phyloP scores from a whole-genome alignment of 2,888 invertebrate species.

The Ischnus inquisitorius region DNA sequence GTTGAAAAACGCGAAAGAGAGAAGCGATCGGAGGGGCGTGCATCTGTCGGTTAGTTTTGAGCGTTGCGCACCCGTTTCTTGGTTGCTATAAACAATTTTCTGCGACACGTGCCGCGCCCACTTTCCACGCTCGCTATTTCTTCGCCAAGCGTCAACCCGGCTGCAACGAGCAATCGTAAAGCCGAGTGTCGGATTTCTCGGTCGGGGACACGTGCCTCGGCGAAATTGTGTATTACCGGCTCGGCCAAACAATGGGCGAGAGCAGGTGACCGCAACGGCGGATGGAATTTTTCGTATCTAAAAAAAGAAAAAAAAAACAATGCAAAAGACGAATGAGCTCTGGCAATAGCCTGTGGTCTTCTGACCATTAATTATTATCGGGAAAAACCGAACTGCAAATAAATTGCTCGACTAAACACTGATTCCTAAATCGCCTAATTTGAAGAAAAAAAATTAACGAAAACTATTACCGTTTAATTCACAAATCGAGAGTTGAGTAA shows the following conservation, averaged over 20 bases:
- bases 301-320: slow-evolving; percentile 36
- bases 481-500: neutral
- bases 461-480: neutral
- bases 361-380: slow-evolving; percentile 1
- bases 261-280: slow-evolving; percentile 76
- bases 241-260: slow-evolving; percentile 76
- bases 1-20: slow-evolving; percentile 8
- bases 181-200: slow-evolving; percentile 77
- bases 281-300: neutral
- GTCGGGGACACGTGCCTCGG: slow-evolving; percentile 70
- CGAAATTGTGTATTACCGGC: slow-evolving; percentile 67
- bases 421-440: no score
- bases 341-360: neutral
- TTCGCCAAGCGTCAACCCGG: slow-evolving; percentile 41
- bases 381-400: neutral
- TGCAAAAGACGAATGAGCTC: no score
- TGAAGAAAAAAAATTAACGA: neutral
- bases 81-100: slow-evolving; percentile 63
- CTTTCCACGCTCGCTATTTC: slow-evolving; percentile 53
- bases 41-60: slow-evolving; percentile 56
- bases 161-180: slow-evolving; percentile 73
- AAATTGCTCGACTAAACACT: neutral
- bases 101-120: slow-evolving; percentile 67
- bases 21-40: slow-evolving; percentile 21
- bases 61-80: slow-evolving; percentile 56